A percentile compares a stretch with the other conserved stretches of the same genome.
phyloP scores from a whole-genome alignment of 1,140 invertebrate genomes.

The Campoletis sonorensis region DNA sequence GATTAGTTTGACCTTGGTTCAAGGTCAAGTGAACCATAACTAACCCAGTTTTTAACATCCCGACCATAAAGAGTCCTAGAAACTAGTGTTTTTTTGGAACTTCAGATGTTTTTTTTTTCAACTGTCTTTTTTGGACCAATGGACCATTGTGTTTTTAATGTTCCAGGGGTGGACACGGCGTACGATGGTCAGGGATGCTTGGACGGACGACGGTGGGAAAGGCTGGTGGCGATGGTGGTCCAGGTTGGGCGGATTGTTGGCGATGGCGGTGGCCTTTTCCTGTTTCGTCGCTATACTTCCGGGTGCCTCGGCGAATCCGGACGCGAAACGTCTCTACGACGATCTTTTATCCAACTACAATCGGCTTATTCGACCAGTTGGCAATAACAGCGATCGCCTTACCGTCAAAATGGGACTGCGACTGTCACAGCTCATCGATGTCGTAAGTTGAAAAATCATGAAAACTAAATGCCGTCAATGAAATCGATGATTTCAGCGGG shows the following conservation, averaged over 20 bases:
- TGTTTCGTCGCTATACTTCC: conserved; percentile 74
- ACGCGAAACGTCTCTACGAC: conserved; percentile 96
- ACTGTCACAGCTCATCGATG: conserved; percentile 98
- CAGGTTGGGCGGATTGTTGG: conserved; percentile 76
- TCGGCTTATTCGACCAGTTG: conserved; percentile 96
- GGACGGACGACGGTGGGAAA: conserved; percentile 75
- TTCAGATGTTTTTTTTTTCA: neutral
- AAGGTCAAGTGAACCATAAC: no score
- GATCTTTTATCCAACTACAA: conserved; percentile 98
- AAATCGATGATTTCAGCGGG: no score
- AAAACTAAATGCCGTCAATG: neutral
- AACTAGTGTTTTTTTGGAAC: neutral
- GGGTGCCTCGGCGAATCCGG: conserved; percentile 84
- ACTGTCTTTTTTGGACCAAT: neutral
- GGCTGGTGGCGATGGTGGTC: conserved; percentile 83
- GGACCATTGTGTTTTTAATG: conserved; percentile 54
- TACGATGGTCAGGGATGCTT: conserved; percentile 83
- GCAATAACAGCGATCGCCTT: conserved; percentile 96
- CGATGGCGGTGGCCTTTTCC: conserved; percentile 81
- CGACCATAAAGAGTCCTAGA: no score
- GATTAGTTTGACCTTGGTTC: no score
- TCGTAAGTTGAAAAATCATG: conserved; percentile 85
- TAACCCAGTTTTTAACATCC: no score
- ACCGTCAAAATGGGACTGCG: conserved; percentile 97
- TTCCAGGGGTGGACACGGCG: conserved; percentile 87